Percentiles rank a stretch among this genome's conserved stretches.
Evolutionary conservation across 53 echinoderm and acorn worm species (phyloP).

Genomic region (Echinarachnius parma): DNA sequence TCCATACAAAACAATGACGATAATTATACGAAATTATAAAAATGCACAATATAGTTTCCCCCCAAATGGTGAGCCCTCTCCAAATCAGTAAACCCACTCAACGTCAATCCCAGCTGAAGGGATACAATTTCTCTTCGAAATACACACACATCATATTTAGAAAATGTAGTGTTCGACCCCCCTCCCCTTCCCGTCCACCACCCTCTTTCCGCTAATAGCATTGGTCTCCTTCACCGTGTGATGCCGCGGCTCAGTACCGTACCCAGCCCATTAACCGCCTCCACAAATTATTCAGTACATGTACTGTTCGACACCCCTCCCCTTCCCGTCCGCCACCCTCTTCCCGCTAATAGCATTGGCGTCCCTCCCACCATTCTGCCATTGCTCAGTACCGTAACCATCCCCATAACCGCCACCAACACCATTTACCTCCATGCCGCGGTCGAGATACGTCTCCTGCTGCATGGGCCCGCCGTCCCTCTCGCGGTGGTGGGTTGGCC

Average conservation of each 20-base stretch:
- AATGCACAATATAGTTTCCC: no score
- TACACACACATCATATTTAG: no score
- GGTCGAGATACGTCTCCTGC: slow-evolving; percentile 19
- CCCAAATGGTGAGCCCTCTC: no score
- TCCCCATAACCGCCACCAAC: neutral
- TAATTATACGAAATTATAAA: no score
- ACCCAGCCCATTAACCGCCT: neutral
- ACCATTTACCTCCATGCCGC: slow-evolving; percentile 49
- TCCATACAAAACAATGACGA: no score
- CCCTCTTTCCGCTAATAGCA: slow-evolving; percentile 32
- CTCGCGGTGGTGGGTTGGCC: slow-evolving; percentile 19
- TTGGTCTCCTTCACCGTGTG: neutral
- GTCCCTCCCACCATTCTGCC: slow-evolving; percentile 8
- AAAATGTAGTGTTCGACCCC: slow-evolving; percentile 44
- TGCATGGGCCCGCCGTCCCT: neutral
- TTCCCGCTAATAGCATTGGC: slow-evolving; percentile 28
- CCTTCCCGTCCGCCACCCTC: slow-evolving; percentile 17
- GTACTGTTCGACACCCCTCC: slow-evolving; percentile 41
- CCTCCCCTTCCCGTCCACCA: slow-evolving; percentile 13
- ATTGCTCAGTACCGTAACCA: neutral
- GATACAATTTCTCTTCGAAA: no score
- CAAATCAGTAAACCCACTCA: no score
- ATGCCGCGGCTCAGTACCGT: neutral
- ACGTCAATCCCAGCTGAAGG: neutral
- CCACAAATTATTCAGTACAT: slow-evolving; percentile 39